Percentiles rank a stretch among this genome's conserved stretches.
Conservation (phyloP, 2,888 invertebrate genomes). For the Neuroscelio doddi region DNA sequence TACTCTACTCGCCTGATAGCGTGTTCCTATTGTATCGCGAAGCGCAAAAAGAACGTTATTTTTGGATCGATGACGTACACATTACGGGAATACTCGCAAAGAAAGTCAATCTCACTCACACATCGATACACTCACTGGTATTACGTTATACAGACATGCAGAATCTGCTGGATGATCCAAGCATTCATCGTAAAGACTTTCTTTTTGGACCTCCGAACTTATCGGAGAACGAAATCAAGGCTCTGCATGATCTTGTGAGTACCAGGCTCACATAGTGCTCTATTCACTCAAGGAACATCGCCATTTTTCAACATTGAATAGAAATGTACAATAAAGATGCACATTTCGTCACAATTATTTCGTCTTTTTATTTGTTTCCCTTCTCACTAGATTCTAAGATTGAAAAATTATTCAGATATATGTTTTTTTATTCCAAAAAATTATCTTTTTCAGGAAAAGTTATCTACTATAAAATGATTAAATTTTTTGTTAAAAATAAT, state of each 20-base stretch:
- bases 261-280: constrained; percentile 24
- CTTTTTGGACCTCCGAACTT: constrained; percentile 76
- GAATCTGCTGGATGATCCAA: constrained; percentile 53
- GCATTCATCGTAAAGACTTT: constrained; percentile 67
- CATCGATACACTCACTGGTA: constrained; percentile 73
- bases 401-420: neutral
- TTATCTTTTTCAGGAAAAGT: too few species aligned
- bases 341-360: constrained; percentile 15
- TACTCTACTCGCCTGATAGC: constrained; percentile 80
- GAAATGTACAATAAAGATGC: constrained; percentile 27
- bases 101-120: constrained; percentile 75
- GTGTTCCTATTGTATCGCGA: constrained; percentile 75
- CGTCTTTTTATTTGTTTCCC: neutral
- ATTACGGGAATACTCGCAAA: constrained; percentile 80
- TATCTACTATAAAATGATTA: too few species aligned
- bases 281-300: constrained; percentile 7
- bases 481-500: too few species aligned
- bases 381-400: neutral
- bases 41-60: constrained; percentile 79
- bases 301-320: constrained; percentile 23
- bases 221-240: constrained; percentile 71
- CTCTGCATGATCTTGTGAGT: constrained; percentile 73
- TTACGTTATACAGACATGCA: constrained; percentile 64
- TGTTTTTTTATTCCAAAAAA: neutral
- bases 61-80: constrained; percentile 90